Evolutionary conservation across 2,113 vertebrate species (phyloP).

Genomic region (Orycteropus afer): DNA sequence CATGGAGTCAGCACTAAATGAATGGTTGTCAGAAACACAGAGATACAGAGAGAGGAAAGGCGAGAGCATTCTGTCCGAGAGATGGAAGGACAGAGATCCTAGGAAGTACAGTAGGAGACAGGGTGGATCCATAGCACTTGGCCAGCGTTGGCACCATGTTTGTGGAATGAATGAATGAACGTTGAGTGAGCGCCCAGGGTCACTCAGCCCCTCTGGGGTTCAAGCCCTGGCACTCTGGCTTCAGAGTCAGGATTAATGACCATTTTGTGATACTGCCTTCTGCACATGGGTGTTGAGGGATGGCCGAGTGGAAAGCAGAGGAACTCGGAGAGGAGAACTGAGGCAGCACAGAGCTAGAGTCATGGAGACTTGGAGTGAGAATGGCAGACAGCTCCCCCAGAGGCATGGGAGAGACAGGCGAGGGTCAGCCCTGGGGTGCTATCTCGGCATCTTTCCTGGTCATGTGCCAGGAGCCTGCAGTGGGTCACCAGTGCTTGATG

Average conservation of each 20-base stretch:
- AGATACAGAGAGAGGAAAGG: neutral
- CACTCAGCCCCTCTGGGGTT: neutral
- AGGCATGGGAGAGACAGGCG: neutral
- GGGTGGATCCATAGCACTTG: neutral
- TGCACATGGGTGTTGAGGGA: neutral
- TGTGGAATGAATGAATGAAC: neutral
- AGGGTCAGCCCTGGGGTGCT: neutral
- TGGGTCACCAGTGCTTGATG: neutral
- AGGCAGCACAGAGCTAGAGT: neutral
- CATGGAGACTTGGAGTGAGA: neutral
- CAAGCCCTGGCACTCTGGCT: too few relatives aligned
- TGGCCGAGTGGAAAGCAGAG: neutral
- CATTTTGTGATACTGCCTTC: neutral
- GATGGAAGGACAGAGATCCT: neutral
- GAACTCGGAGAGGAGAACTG: neutral
- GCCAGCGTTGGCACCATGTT: neutral
- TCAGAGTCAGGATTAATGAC: neutral
- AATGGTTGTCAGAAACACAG: neutral
- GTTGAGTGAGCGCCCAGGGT: neutral
- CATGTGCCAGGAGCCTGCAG: neutral
- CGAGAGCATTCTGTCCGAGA: neutral
- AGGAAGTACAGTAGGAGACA: neutral
- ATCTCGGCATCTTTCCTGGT: neutral
- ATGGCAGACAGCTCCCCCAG: neutral
- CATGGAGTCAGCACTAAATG: neutral